Evolutionary conservation across 2,888 invertebrate genomes (phyloP).

Genomic region (Nezara viridula): DNA sequence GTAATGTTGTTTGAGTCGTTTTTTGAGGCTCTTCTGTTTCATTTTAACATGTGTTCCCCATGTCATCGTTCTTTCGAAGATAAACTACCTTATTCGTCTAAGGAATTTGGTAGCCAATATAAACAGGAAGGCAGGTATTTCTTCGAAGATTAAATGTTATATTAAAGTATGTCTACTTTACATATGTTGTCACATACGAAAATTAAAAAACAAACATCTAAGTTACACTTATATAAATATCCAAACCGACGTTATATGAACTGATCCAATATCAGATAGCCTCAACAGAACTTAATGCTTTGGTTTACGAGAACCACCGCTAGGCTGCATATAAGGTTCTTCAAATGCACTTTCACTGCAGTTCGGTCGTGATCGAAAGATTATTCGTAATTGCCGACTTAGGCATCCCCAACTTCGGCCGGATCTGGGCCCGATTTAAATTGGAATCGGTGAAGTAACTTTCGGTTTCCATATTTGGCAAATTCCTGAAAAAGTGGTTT

Average conservation of each 20-base stretch:
- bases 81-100: too few species aligned
- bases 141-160: too few species aligned
- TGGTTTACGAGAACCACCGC: neutral
- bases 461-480: neutral
- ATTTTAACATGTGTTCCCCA: too few species aligned
- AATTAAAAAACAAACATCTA: too few species aligned
- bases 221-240: neutral
- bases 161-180: too few species aligned
- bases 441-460: neutral
- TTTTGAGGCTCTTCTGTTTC: too few species aligned
- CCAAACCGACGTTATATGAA: neutral
- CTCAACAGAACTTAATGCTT: neutral
- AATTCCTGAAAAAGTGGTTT: neutral
- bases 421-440: neutral
- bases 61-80: too few species aligned
- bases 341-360: constrained; percentile 15
- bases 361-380: neutral
- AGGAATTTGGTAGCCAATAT: too few species aligned
- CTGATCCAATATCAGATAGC: neutral
- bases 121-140: too few species aligned
- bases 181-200: too few species aligned
- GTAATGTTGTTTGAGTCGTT: too few species aligned
- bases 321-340: neutral
- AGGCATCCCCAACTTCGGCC: neutral
- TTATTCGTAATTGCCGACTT: constrained; percentile 9